Evolutionary conservation across 1,140 invertebrate species (phyloP).

Genomic region (Rhopalosiphum maidis): DNA sequence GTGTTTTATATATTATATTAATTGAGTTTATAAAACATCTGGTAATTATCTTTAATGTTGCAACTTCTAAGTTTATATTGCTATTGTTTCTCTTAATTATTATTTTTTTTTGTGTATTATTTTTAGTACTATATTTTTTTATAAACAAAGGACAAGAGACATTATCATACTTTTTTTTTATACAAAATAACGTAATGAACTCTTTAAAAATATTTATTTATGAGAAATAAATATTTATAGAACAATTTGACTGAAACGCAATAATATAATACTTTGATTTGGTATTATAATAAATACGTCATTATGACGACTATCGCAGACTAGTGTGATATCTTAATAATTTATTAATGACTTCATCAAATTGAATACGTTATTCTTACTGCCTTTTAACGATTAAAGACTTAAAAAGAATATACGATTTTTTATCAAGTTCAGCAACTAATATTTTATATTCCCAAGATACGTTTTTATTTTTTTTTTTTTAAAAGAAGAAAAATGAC

Average conservation of each 20-base stretch:
- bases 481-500: neutral
- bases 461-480: no score
- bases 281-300: neutral
- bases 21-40: neutral
- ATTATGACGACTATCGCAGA: neutral
- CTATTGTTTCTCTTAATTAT: conserved; percentile 21
- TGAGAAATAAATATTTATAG: neutral
- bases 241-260: neutral
- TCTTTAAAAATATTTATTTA: neutral
- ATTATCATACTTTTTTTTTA: neutral
- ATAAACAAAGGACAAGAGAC: conserved; percentile 8
- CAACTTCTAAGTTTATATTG: neutral
- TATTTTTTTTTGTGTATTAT: neutral
- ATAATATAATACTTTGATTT: neutral
- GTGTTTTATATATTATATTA: neutral
- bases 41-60: conserved; percentile 15
- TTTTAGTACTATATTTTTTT: neutral
- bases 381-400: neutral
- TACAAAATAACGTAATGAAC: neutral
- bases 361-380: neutral
- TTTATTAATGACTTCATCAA: neutral
- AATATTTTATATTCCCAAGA: neutral
- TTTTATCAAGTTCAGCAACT: neutral
- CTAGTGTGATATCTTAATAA: neutral
- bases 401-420: neutral